A percentile compares a stretch with the other conserved stretches of the same genome.
Conservation (phyloP, 2,797 vertebrate genomes). For the Rhinatrema bivittatum region DNA sequence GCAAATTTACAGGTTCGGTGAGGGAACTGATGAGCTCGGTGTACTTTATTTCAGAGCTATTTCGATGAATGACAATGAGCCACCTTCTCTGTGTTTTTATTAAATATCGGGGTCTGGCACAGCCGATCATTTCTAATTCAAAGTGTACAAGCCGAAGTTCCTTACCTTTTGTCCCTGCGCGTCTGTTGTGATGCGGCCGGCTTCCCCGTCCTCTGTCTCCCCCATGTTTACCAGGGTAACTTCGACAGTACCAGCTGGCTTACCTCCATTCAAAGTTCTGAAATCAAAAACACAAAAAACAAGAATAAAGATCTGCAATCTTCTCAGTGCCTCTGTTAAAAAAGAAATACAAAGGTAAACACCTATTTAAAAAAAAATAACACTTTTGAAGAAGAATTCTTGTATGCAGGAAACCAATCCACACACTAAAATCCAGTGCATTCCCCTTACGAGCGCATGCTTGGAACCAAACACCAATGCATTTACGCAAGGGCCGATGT, state of each 20-base stretch:
- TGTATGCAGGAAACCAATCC: too few species aligned
- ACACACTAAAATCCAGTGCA: too few species aligned
- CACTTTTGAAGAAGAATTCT: too few species aligned
- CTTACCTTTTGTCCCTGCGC: conserved; percentile 80
- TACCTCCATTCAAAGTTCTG: conserved; percentile 89
- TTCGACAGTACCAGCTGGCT: conserved; percentile 79
- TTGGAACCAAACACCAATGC: too few species aligned
- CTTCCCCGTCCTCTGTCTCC: conserved; percentile 80
- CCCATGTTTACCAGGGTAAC: conserved; percentile 88
- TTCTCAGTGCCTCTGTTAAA: too few species aligned
- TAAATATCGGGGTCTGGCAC: conserved; percentile 21
- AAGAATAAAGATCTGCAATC: not conserved
- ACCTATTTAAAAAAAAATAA: not conserved
- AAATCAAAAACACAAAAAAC: conserved; percentile 15
- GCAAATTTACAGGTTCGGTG: not conserved
- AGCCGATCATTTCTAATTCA: conserved; percentile 28
- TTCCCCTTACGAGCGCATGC: too few species aligned
- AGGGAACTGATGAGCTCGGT: not conserved
- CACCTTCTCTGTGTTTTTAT: conserved; percentile 32
- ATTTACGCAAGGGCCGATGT: too few species aligned
- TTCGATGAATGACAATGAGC: conserved; percentile 47
- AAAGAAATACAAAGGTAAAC: too few species aligned
- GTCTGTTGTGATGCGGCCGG: conserved; percentile 74
- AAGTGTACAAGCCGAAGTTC: conserved; percentile 11
- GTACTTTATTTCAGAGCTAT: conserved; percentile 4